Conservation (phyloP, 1,140 invertebrate species). For the Rhagoletis pomonella region DNA sequence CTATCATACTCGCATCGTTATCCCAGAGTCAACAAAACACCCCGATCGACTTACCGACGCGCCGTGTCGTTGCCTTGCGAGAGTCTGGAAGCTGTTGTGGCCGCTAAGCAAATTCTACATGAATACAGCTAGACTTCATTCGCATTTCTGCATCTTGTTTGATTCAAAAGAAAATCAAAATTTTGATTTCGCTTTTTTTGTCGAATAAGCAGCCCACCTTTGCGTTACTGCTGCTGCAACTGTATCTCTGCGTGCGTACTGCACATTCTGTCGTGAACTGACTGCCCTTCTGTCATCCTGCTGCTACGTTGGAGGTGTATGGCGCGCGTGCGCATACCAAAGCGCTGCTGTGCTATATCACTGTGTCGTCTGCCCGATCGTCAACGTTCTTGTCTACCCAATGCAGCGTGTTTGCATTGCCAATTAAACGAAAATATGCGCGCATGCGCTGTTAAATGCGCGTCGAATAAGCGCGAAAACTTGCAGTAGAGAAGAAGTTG, state of each 20-base stretch:
- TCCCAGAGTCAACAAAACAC: background rate
- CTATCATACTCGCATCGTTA: slow-evolving; percentile 1
- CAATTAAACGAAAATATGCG: slow-evolving; percentile 34
- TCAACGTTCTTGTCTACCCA: background rate
- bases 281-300: background rate
- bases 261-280: background rate
- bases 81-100: background rate
- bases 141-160: slow-evolving; percentile 44
- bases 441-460: slow-evolving; percentile 8
- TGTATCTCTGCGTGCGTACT: slow-evolving; percentile 21
- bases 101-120: background rate
- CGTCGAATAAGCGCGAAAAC: background rate
- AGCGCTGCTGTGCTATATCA: background rate
- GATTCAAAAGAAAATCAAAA: slow-evolving; percentile 24
- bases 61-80: too few relatives aligned
- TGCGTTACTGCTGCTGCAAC: slow-evolving; percentile 9
- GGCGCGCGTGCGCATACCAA: background rate
- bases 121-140: background rate
- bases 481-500: background rate
- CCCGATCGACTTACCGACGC: background rate
- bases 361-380: background rate
- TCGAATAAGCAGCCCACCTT: slow-evolving; percentile 6
- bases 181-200: background rate
- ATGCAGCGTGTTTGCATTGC: slow-evolving; percentile 38
- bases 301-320: slow-evolving; percentile 3